Percentiles rank a stretch among this genome's conserved stretches.
phyloP scores from a whole-genome alignment of 2,888 invertebrate genomes.

The Euplagia quadripunctaria region DNA sequence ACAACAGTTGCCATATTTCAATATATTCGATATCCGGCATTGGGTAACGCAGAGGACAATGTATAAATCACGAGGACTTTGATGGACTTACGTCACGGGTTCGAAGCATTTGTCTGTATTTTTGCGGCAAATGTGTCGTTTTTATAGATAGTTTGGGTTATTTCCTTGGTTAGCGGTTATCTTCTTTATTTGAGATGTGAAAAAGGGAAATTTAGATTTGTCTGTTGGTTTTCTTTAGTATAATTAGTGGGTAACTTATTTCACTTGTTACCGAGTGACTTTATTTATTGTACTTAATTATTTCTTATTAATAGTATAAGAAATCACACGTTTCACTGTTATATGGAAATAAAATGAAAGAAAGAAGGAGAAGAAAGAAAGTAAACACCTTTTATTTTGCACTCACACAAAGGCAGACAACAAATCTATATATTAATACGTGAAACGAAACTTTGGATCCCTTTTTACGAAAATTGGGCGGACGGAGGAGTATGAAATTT shows the following conservation, averaged over 20 bases:
- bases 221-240: neutral
- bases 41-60: conserved; percentile 50
- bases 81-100: conserved; percentile 48
- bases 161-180: neutral
- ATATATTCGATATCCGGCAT: conserved; percentile 47
- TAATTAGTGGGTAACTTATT: too few relatives aligned
- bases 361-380: too few relatives aligned
- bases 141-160: conserved; percentile 22
- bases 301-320: too few relatives aligned
- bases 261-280: too few relatives aligned
- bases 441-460: too few relatives aligned
- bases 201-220: neutral
- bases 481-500: too few relatives aligned
- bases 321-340: too few relatives aligned
- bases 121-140: conserved; percentile 29
- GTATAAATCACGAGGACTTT: conserved; percentile 58
- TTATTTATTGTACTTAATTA: too few relatives aligned
- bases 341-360: too few relatives aligned
- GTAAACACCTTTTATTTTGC: too few relatives aligned
- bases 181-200: neutral
- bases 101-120: conserved; percentile 40
- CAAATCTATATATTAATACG: too few relatives aligned
- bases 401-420: neutral
- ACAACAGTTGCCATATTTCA: conserved; percentile 44
- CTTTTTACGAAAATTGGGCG: too few relatives aligned